Evolutionary conservation across 2,113 vertebrate species (phyloP), one percentile per base, ranked within the genome.

Genomic region (Syngnathus scovelli): DNA sequence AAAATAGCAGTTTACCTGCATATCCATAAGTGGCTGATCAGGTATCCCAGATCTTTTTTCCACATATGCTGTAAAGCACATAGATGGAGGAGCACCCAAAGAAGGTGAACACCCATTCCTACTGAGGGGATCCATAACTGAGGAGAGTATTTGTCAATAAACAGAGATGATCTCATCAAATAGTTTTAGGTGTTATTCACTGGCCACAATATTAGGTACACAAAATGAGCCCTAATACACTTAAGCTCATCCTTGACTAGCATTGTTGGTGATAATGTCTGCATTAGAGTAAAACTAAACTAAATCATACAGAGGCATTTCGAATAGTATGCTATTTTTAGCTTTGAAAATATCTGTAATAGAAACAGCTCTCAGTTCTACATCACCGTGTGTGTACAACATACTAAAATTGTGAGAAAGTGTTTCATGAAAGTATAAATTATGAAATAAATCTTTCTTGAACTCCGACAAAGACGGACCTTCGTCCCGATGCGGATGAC

Each of bases 41-140:
- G 77, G n/a, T 27, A 59, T 5, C 21, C 49, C 18, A 19, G 58
- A 27, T 15, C 21, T 71, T 38, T 90, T 83, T 11, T 92, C 88
- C n/a, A 59, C 12, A 59, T 72, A 74, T 61, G 82, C 73, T 56
- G 70, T 74, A 71, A 82, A 83, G 69, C 77, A 71, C 39, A 86
- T 84, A 61, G 87, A 70, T 33, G 82, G 78, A 0, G 70, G 21
- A 41, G 70, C 82, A 73, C 55, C 80, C 67, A 76, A 78, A 69
- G 70, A 76, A 71, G 83, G 82, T 52, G 82, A 75, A 55, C 33
- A 77, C 27, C 44, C 39, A 12, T 73, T 62, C 36, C 36, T 62
- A 51, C 23, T 75, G 58, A 27, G 33, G 62, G 71, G 46, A 48
- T 78, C 82, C 69, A 51, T 72, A 69, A 69, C 88, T 86, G 74